Percentiles rank a stretch among this genome's conserved stretches.
These are phyloP conservation scores for Ennomos quercinarius DNA, from an alignment of 2,888 invertebrate species.

Conservation along the genomic window DNA sequence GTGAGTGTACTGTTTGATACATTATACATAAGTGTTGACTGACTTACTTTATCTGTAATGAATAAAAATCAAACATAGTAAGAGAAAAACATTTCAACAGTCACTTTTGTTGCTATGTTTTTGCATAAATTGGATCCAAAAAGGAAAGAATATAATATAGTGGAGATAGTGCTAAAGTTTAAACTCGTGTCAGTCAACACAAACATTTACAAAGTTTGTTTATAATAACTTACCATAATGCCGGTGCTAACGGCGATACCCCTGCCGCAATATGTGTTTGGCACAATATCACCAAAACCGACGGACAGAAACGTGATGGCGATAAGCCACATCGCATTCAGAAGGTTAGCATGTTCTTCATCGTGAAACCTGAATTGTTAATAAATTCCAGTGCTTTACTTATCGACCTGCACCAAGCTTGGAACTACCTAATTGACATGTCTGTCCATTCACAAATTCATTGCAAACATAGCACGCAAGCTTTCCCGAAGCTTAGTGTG, in stretches of 20 bases:
- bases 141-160: slow-evolving; percentile 8
- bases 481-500: slow-evolving; percentile 45
- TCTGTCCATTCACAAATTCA: slow-evolving; percentile 54
- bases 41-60: slow-evolving; percentile 53
- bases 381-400: slow-evolving; percentile 79
- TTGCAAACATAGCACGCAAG: slow-evolving; percentile 54
- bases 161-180: slow-evolving; percentile 24
- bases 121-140: slow-evolving; percentile 37
- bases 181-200: slow-evolving; percentile 77
- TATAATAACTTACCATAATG: slow-evolving; percentile 96
- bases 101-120: slow-evolving; percentile 45
- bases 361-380: slow-evolving; percentile 95
- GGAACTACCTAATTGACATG: slow-evolving; percentile 43
- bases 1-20: slow-evolving; percentile 71
- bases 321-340: slow-evolving; percentile 99
- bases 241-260: slow-evolving; percentile 99
- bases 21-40: slow-evolving; percentile 74
- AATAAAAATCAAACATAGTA: slow-evolving; percentile 14
- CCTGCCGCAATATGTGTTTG: slow-evolving; percentile 99
- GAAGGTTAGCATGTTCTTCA: slow-evolving; percentile 98
- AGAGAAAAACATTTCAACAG: slow-evolving; percentile 54
- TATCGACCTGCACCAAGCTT: slow-evolving; percentile 50
- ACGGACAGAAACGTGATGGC: slow-evolving; percentile 99
- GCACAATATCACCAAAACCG: slow-evolving; percentile 99
- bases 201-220: slow-evolving; percentile 63